Evolutionary conservation across 2,888 invertebrate species (phyloP).

Genomic region (Diarsia rubi): DNA sequence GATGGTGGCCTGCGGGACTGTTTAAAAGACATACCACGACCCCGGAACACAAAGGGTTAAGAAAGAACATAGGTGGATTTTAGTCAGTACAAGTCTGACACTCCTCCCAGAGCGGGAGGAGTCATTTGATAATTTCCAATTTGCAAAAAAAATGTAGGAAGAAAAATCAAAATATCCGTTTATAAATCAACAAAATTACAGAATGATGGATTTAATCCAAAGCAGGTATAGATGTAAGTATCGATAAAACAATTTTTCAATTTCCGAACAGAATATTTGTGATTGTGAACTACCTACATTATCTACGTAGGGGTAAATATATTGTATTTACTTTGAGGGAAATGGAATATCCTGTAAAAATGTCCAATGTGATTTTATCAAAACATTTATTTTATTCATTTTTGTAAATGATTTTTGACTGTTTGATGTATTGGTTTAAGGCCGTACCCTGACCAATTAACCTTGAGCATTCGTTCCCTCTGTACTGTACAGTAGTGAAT

Average conservation of each 20-base stretch:
- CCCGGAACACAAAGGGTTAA: too few species aligned
- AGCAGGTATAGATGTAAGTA: slow-evolving; percentile 28
- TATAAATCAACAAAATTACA: slow-evolving; percentile 11
- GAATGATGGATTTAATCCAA: slow-evolving; percentile 38
- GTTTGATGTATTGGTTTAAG: slow-evolving; percentile 37
- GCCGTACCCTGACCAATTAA: too few species aligned
- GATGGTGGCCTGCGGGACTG: too few species aligned
- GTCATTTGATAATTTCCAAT: too few species aligned
- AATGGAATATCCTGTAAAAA: slow-evolving; percentile 57
- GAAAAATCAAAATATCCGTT: slow-evolving; percentile 1
- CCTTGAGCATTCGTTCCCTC: too few species aligned
- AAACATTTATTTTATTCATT: slow-evolving; percentile 20
- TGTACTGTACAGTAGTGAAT: too few species aligned
- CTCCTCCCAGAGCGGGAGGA: too few species aligned
- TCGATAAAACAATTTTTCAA: slow-evolving; percentile 47
- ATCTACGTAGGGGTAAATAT: slow-evolving; percentile 8
- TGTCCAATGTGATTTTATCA: slow-evolving; percentile 48
- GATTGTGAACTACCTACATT: slow-evolving; percentile 39
- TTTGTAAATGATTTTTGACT: slow-evolving; percentile 27
- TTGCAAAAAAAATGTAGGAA: too few species aligned
- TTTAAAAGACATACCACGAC: too few species aligned
- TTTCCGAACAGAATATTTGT: slow-evolving; percentile 49
- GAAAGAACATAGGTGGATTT: too few species aligned
- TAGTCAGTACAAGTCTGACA: too few species aligned
- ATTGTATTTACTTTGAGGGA: slow-evolving; percentile 50